Evolutionary conservation across 2,888 invertebrate species (phyloP).

Genomic region (Dolomedes plantarius): DNA sequence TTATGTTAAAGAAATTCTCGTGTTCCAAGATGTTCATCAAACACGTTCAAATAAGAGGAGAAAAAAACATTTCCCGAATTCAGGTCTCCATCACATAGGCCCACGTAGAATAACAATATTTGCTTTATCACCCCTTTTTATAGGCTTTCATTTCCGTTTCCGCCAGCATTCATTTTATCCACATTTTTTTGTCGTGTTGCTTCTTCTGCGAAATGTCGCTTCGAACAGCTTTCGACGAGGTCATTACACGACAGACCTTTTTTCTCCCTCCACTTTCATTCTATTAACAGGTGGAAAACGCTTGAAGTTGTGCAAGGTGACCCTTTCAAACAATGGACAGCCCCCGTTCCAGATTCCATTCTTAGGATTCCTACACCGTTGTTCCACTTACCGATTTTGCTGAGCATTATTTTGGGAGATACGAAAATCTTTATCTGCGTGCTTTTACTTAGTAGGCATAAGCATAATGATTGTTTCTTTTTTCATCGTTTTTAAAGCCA

Average conservation of each 20-base stretch:
- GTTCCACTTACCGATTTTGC: neutral
- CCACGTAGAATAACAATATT: too few species aligned
- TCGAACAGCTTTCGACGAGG: neutral
- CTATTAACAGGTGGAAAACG: neutral
- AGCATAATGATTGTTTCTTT: too few species aligned
- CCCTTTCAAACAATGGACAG: slow-evolving; percentile 38
- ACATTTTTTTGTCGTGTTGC: neutral
- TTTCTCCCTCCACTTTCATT: neutral
- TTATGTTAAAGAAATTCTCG: too few species aligned
- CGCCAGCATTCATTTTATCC: neutral
- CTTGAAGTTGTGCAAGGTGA: slow-evolving; percentile 46
- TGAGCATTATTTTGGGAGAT: slow-evolving; percentile 9
- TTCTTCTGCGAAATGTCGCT: neutral
- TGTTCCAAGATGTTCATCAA: too few species aligned
- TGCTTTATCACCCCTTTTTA: too few species aligned
- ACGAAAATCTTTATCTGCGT: neutral
- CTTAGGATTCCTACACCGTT: slow-evolving; percentile 36
- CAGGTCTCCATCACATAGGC: too few species aligned
- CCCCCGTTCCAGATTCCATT: slow-evolving; percentile 55
- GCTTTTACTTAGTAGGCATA: too few species aligned
- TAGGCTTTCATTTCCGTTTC: too few species aligned
- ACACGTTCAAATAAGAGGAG: too few species aligned
- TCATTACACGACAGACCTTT: neutral
- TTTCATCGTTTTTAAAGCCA: too few species aligned
- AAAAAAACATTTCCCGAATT: too few species aligned